A percentile compares a stretch with the other conserved stretches of the same genome.
Conservation (phyloP, 2,113 vertebrate species). For the Sisor rabdophorus region DNA sequence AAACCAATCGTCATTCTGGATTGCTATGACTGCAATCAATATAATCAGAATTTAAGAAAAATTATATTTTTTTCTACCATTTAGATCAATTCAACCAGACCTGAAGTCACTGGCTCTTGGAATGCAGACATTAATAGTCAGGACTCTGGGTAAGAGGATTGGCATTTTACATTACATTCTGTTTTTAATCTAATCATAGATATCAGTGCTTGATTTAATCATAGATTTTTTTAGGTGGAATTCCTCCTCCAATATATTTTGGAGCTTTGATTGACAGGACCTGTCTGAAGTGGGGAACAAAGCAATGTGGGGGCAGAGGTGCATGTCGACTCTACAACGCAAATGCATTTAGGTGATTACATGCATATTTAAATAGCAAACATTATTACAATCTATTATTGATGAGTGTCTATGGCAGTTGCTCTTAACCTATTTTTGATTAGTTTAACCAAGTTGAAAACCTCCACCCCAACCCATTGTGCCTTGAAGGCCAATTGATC, state of each 20-base stretch:
- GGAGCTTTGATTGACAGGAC: constrained; percentile 86
- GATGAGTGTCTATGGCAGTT: too few species aligned
- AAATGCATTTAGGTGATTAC: constrained; percentile 72
- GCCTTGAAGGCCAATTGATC: too few species aligned
- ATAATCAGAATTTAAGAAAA: neutral
- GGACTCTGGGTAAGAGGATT: constrained; percentile 76
- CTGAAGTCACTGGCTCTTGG: constrained; percentile 87
- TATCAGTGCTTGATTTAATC: neutral
- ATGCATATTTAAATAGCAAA: neutral
- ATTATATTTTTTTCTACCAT: constrained; percentile 34
- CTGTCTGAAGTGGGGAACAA: constrained; percentile 89
- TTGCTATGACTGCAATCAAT: neutral
- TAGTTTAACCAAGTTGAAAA: too few species aligned
- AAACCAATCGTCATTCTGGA: too few species aligned
- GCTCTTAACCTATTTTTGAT: too few species aligned
- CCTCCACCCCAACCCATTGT: too few species aligned
- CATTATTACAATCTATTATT: neutral
- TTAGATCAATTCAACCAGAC: constrained; percentile 79
- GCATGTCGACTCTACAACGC: constrained; percentile 81
- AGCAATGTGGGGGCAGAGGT: constrained; percentile 75
- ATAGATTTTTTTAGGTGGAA: constrained; percentile 74
- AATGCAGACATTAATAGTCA: constrained; percentile 71
- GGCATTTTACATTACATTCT: neutral
- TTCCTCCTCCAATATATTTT: constrained; percentile 90
- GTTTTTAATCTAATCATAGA: too few species aligned